Percentiles rank a stretch among this genome's conserved stretches.
Evolutionary conservation across 2,888 invertebrate species (phyloP).

Genomic region (Campoletis raptor): DNA sequence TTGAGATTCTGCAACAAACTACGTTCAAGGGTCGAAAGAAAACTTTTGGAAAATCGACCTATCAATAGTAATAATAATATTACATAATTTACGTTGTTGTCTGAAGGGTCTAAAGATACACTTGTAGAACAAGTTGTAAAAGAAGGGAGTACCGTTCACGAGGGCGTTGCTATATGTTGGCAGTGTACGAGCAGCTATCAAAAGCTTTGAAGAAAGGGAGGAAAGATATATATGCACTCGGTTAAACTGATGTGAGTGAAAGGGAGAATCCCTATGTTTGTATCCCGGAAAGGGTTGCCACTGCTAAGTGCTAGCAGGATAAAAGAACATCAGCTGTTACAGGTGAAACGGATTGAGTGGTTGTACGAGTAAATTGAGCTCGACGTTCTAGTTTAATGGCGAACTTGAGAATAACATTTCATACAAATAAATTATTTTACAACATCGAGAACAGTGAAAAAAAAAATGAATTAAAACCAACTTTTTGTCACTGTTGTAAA

Average conservation of each 20-base stretch:
- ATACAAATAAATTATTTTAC: neutral
- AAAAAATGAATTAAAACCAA: neutral
- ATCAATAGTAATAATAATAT: neutral
- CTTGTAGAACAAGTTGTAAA: constrained; percentile 48
- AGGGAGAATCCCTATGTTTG: constrained; percentile 29
- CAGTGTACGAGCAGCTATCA: neutral
- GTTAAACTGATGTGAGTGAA: constrained; percentile 12
- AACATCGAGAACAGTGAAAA: neutral
- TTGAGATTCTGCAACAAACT: no score
- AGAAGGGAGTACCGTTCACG: constrained; percentile 19
- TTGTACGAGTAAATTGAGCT: constrained; percentile 18
- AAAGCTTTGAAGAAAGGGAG: neutral
- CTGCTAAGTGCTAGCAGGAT: constrained; percentile 40
- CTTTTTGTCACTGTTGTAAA: neutral
- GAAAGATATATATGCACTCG: constrained; percentile 5
- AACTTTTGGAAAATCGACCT: neutral
- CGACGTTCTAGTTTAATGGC: neutral
- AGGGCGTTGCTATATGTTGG: neutral
- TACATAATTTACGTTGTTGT: neutral
- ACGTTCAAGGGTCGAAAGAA: neutral
- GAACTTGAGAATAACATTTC: neutral
- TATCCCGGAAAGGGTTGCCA: constrained; percentile 26
- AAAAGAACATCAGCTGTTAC: constrained; percentile 56
- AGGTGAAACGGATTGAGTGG: constrained; percentile 12
- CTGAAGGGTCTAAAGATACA: constrained; percentile 23